Evolutionary conservation across 2,113 vertebrate species (phyloP).

Genomic region (Embiotoca jacksoni): DNA sequence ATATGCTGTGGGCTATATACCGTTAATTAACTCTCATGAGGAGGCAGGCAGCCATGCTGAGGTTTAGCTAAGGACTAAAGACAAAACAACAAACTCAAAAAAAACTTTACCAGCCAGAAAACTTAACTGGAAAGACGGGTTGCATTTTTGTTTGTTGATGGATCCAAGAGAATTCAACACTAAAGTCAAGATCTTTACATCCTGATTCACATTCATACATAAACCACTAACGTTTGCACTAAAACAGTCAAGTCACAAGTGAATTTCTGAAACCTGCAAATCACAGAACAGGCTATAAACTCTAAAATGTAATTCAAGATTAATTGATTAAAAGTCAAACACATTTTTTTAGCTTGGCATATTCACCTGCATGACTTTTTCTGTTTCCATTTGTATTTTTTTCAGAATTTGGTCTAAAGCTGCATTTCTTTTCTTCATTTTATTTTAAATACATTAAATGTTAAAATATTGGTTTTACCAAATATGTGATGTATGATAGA

Average conservation of each 20-base stretch:
- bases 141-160: neutral
- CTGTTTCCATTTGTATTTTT: neutral
- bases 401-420: neutral
- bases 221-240: neutral
- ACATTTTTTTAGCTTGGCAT: neutral
- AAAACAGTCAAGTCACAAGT: no score
- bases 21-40: constrained; percentile 60
- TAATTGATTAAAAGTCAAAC: constrained; percentile 1
- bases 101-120: neutral
- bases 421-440: neutral
- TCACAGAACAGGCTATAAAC: no score
- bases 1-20: constrained; percentile 40
- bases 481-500: no score
- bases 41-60: constrained; percentile 42
- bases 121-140: neutral
- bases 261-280: no score
- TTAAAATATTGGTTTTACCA: no score
- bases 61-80: constrained; percentile 49
- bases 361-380: neutral
- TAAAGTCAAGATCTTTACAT: neutral
- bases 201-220: neutral
- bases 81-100: neutral
- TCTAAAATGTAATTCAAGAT: no score
- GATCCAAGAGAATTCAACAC: neutral
- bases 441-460: no score